phyloP scores from a whole-genome alignment of 2,888 invertebrate species.

The Mesopsocus fuscifrons region DNA sequence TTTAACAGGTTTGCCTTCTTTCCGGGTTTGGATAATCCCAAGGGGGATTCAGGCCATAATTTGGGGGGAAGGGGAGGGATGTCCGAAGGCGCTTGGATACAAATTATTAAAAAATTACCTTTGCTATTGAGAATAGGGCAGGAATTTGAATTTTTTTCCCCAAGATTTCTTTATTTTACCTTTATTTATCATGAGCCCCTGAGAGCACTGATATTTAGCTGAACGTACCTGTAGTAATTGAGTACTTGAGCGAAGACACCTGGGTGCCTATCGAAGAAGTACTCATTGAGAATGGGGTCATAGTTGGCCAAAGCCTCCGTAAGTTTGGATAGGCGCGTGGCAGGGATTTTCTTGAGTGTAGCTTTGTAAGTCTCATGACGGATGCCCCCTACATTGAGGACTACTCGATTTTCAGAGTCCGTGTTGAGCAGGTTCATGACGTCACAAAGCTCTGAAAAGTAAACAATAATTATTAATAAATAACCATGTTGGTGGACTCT shows the following conservation, averaged over 20 bases:
- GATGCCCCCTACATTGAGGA: slow-evolving; percentile 95
- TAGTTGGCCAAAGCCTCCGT: slow-evolving; percentile 97
- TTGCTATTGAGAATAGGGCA: no score
- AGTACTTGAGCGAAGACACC: slow-evolving; percentile 92
- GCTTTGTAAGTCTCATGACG: slow-evolving; percentile 90
- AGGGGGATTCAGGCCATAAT: no score
- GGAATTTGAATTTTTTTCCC: no score
- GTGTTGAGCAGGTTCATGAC: slow-evolving; percentile 77
- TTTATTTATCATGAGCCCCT: no score
- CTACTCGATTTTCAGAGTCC: slow-evolving; percentile 97
- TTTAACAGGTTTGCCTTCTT: no score
- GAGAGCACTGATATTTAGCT: no score
- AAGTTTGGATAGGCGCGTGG: slow-evolving; percentile 79
- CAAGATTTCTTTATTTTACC: no score
- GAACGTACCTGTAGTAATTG: slow-evolving; percentile 78
- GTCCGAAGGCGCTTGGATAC: no score
- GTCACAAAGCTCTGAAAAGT: neutral
- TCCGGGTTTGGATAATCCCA: no score
- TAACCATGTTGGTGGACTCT: no score
- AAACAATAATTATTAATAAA: slow-evolving; percentile 8
- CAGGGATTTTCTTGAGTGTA: slow-evolving; percentile 92
- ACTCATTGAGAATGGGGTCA: slow-evolving; percentile 97
- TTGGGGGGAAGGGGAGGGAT: no score
- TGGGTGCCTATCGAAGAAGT: slow-evolving; percentile 97
- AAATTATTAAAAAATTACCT: no score